A percentile compares a stretch with the other conserved stretches of the same genome.
These are phyloP conservation scores for Dolichotis patagonum DNA, from an alignment of 2,113 vertebrate species.

Conservation along the genomic window DNA sequence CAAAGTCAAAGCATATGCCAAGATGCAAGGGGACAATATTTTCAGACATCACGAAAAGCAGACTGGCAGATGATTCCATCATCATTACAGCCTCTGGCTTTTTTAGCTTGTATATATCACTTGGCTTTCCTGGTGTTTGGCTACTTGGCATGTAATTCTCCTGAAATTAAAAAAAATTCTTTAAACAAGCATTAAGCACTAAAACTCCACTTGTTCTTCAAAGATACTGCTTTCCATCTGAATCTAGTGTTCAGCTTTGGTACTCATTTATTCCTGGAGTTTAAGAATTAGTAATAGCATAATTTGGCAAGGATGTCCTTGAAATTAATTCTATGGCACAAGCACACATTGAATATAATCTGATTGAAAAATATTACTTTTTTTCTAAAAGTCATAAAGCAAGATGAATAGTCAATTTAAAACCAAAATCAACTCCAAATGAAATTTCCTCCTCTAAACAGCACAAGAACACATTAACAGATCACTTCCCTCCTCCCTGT, in stretches of 20 bases:
- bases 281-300: conserved; percentile 56
- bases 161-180: conserved; percentile 44
- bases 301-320: conserved; percentile 21
- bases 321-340: conserved; percentile 42
- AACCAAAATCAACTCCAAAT: conserved; percentile 66
- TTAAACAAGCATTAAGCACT: conserved; percentile 44
- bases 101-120: background rate
- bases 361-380: conserved; percentile 21
- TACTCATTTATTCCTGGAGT: background rate
- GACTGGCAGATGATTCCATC: background rate
- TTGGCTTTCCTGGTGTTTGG: background rate
- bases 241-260: conserved; percentile 14
- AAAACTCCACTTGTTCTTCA: conserved; percentile 25
- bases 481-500: background rate
- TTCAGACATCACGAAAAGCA: background rate
- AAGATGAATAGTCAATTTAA: conserved; percentile 65
- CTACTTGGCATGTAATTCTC: conserved; percentile 34
- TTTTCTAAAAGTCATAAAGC: conserved; percentile 57
- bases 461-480: background rate
- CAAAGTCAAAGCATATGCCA: background rate
- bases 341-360: conserved; percentile 59
- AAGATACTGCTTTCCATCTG: conserved; percentile 15
- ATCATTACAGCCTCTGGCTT: background rate
- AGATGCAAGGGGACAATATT: background rate
- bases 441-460: conserved; percentile 48